A percentile compares a stretch with the other conserved stretches of the same genome.
Conservation (phyloP, 2,113 vertebrate species). For the Phoxinus phoxinus region DNA sequence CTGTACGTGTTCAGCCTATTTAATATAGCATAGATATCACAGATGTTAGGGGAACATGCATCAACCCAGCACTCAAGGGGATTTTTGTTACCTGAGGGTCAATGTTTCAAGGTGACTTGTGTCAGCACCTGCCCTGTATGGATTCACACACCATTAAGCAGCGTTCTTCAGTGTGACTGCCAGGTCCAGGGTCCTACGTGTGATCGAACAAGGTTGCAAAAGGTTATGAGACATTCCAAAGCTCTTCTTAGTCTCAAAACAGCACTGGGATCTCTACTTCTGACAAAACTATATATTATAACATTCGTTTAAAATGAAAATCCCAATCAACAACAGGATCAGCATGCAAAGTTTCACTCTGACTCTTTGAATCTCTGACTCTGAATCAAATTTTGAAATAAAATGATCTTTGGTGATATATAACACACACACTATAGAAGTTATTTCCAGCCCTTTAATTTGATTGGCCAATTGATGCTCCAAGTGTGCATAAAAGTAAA, state of each 20-base stretch:
- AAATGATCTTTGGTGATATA: background rate
- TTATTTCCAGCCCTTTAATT: too few species aligned
- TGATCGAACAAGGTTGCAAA: slow-evolving; percentile 48
- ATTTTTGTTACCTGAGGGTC: slow-evolving; percentile 10
- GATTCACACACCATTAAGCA: slow-evolving; percentile 55
- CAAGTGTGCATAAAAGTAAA: background rate
- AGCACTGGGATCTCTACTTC: background rate
- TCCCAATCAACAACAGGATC: background rate
- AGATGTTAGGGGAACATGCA: background rate
- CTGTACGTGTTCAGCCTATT: background rate
- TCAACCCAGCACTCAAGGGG: background rate
- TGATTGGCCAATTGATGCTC: too few species aligned
- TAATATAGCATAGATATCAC: background rate
- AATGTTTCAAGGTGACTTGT: slow-evolving; percentile 20
- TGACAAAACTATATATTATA: background rate
- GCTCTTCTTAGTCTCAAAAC: background rate
- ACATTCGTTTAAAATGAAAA: background rate
- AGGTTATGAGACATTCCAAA: slow-evolving; percentile 25
- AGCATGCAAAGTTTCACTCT: background rate
- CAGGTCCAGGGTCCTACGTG: slow-evolving; percentile 45
- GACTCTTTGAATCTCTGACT: background rate
- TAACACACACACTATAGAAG: too few species aligned
- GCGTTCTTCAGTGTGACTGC: slow-evolving; percentile 48
- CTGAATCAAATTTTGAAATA: background rate
- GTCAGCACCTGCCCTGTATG: slow-evolving; percentile 51